Evolutionary conservation across 2,113 vertebrate species (phyloP), one percentile per base, ranked within the genome.

Genomic region (Motacilla alba): DNA sequence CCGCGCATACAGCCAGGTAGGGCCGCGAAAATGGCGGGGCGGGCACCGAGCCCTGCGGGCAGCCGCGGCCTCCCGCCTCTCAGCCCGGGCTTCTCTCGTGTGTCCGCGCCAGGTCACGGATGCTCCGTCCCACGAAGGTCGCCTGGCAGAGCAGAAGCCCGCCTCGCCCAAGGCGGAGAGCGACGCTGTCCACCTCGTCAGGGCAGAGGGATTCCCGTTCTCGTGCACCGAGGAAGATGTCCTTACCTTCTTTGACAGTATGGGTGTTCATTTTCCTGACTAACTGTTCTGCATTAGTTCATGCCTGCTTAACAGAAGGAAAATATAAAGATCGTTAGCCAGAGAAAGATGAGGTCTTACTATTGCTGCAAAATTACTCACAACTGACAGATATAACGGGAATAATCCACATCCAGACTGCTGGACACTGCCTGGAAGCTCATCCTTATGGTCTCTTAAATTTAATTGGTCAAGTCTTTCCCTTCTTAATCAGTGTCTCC

Each of bases 191-290:
- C 99, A 98, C 66, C 98, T 99, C 60, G 70, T 99, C 81, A 98
- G 98, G 18, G 99, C 99, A 1, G 98, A 98, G 91, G 99, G 99
- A 22, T 95, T 99, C 31, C 98, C 98, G 0, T 99, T 98, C 98
- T 98, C 98, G 0, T 99, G 99, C 95, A 98, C 98, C 4, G 91
- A 98, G 49, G 98, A 99, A 52, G 99, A 99, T 11, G 97, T 99
- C 26, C 94, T 99, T 16, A 94, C 97, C n/a, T 99, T 99, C 84
- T 99, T 99, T 92, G 98, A 98, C 70, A 98, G 99, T 99, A 97
- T 35, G 94, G 21, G 20, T 49, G n/a, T 15, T 83, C 1, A 6
- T 87, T 82, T 66, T 59, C 46, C 16, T 44, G 7, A 3, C 0
- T 59, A 28, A 8, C 37, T 20, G 10, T 9, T 31, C 14, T 0